Base-by-base conservation (phyloP, 2,888 invertebrate genomes). In the Sphaerophoria rueppellii region DNA sequence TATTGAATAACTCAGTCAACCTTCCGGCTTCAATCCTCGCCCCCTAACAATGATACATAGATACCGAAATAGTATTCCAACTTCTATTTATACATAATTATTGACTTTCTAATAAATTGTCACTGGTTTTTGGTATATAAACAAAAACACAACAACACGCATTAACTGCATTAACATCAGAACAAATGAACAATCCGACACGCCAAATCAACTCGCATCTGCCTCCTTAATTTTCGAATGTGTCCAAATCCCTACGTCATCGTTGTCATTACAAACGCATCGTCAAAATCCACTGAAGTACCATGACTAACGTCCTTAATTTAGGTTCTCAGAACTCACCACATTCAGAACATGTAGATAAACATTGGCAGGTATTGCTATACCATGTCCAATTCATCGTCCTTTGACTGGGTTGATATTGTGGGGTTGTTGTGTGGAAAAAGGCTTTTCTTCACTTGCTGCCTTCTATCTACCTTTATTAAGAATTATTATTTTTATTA, bases 131-230 rank as follows among this genome's bases (percentile, higher is more conserved):
- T 12, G 12, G 4, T n/a, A 6, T 4, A 6, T n/a, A 16, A 37
- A 5, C 4, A 55, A 34, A n/a, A 35, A 55, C 3, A 55, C n/a
- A 35, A 43, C 4, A 80, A 57, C 57, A 60, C 35, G 43, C 61
- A 37, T 69, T 77, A 85, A 70, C 81, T 85, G 81, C 69, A 85
- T 85, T 72, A 80, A 72, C 83, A 85, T 85, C 69, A 63, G 76
- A 69, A 61, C 35, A 57, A 73, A 72, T 4, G 55, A 73, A 55
- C 52, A 71, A 72, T 85, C 81, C 32, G 52, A 37, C 14, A 63
- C 58, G 69, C 67, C 76, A 72, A 85, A 80, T 83, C 72, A 72
- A 55, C 40, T 12, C 7, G 73, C 82, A 82, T 82, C 82, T 83
- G 80, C 67, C 75, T 80, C 50, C 52, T 61, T 35, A 67, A 71